Percentiles rank a stretch among this genome's conserved stretches.
phyloP scores from a whole-genome alignment of 2,888 invertebrate genomes.

The Chrysolina haemoptera region DNA sequence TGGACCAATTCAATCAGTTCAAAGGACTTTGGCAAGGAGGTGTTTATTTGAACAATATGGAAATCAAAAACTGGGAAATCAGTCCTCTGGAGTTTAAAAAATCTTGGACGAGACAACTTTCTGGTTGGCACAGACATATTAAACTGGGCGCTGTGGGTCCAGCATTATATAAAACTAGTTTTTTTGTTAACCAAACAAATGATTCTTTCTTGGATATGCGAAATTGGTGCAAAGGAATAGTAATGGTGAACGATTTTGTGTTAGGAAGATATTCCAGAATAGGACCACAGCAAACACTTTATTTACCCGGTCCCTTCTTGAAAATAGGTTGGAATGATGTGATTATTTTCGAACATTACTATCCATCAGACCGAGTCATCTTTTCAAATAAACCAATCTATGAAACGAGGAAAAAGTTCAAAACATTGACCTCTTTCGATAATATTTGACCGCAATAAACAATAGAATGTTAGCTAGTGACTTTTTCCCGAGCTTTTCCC shows the following conservation, averaged over 20 bases:
- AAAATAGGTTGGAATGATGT: slow-evolving; percentile 70
- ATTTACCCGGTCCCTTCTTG: slow-evolving; percentile 85
- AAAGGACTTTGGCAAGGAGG: slow-evolving; percentile 67
- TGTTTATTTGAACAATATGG: slow-evolving; percentile 68
- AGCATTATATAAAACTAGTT: slow-evolving; percentile 72
- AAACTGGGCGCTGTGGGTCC: slow-evolving; percentile 72
- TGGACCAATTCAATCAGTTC: slow-evolving; percentile 66
- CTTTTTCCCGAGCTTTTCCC: too few relatives aligned
- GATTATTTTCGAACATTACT: slow-evolving; percentile 67
- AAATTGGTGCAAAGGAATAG: slow-evolving; percentile 90
- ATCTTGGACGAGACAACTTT: slow-evolving; percentile 64
- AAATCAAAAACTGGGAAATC: slow-evolving; percentile 69
- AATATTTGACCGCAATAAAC: not conserved
- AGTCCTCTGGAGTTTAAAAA: slow-evolving; percentile 72
- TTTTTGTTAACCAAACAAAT: slow-evolving; percentile 71
- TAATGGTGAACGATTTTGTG: slow-evolving; percentile 88
- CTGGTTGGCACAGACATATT: slow-evolving; percentile 75
- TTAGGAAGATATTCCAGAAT: slow-evolving; percentile 84
- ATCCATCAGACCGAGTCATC: slow-evolving; percentile 50
- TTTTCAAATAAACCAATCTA: slow-evolving; percentile 59
- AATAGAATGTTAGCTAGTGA: not conserved
- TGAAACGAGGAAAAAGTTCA: slow-evolving; percentile 37
- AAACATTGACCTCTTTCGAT: not conserved
- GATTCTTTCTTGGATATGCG: slow-evolving; percentile 87
- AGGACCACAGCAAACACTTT: slow-evolving; percentile 88